phyloP scores from a whole-genome alignment of 1,140 invertebrate species.

The Formica exsecta region DNA sequence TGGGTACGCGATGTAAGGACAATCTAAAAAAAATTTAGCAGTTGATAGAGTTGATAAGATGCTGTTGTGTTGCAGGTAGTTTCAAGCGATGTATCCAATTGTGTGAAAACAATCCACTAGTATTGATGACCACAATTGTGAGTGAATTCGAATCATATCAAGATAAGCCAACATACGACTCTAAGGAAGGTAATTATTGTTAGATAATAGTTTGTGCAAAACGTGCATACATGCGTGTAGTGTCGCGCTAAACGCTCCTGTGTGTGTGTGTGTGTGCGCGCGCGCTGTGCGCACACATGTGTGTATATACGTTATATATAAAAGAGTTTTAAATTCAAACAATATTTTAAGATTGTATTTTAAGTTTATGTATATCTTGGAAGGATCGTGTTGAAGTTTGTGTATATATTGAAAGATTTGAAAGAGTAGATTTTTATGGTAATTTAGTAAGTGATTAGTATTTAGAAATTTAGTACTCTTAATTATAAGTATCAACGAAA shows the following conservation, averaged over 20 bases:
- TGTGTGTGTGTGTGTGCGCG: too few relatives aligned
- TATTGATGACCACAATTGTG: background rate
- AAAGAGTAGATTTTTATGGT: background rate
- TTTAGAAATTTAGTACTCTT: background rate
- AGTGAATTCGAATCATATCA: background rate
- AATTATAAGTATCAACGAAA: background rate
- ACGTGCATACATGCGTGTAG: too few relatives aligned
- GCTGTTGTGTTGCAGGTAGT: background rate
- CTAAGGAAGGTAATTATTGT: background rate
- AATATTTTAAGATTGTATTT: conserved; percentile 7
- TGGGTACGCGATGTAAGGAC: too few relatives aligned
- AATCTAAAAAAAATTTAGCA: background rate
- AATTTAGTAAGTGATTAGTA: background rate
- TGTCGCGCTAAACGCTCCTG: too few relatives aligned
- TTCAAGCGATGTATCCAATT: background rate
- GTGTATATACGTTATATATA: conserved; percentile 8
- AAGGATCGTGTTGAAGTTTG: too few relatives aligned
- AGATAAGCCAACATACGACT: fast-evolving
- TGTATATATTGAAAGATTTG: too few relatives aligned
- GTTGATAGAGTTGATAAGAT: background rate
- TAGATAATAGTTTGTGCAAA: background rate
- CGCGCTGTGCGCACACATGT: too few relatives aligned
- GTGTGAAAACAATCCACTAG: background rate
- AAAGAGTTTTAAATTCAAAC: conserved; percentile 6
- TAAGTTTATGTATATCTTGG: too few relatives aligned